These are phyloP conservation scores for Acanthiza pusilla DNA, from an alignment of 2,797 vertebrate genomes.

Conservation along the genomic window DNA sequence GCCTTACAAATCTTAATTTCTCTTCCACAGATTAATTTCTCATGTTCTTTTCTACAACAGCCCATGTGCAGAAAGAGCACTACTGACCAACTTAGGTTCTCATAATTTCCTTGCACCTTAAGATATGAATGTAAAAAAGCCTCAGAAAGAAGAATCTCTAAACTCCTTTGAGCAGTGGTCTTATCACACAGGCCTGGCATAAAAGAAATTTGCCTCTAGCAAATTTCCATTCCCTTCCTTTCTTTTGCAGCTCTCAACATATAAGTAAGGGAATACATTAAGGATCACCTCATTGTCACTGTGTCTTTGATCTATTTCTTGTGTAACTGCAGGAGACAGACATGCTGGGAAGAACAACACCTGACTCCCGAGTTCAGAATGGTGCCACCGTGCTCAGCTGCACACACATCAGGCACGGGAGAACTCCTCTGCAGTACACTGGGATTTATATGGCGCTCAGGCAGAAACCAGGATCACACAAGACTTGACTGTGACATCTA, in stretches of 20 bases:
- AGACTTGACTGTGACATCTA: background rate
- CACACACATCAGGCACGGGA: background rate
- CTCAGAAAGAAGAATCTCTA: background rate
- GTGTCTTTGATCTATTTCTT: background rate
- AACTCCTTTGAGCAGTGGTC: background rate
- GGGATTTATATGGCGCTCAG: accelerated
- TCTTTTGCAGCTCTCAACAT: background rate
- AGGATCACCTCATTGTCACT: background rate
- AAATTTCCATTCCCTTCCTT: background rate
- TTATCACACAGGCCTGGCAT: background rate
- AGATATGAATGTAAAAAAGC: background rate
- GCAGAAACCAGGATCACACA: background rate
- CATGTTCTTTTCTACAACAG: background rate
- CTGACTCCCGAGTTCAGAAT: background rate
- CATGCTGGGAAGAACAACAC: background rate
- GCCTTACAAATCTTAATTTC: background rate
- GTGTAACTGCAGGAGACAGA: background rate
- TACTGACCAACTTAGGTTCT: background rate
- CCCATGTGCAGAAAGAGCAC: accelerated
- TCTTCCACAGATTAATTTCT: background rate
- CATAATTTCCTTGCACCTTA: background rate
- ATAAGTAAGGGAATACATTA: background rate
- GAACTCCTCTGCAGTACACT: background rate
- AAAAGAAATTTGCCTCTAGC: background rate
- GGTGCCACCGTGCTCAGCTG: background rate